Base-by-base conservation (phyloP, 2,888 invertebrate genomes). In the Ichneumoninae sp. region DNA sequence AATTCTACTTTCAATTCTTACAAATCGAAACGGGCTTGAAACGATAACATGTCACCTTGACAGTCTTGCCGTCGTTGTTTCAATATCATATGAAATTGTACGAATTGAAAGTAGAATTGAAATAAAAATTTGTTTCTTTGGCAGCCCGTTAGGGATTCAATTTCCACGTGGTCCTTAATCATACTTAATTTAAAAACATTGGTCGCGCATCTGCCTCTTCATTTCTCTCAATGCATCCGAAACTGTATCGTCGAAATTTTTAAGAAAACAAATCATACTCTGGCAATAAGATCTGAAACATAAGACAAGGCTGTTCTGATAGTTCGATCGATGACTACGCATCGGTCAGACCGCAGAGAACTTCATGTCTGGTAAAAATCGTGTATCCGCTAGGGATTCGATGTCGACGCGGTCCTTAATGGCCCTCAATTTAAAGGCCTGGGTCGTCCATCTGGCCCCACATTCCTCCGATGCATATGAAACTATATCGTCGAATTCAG, bases 351-450 rank as follows among this genome's bases (percentile, higher is more conserved):
- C 13, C 30, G 30, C 7, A 8, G 16, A 16, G 8, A 30, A 70
- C 54, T 33, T 50, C 36, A 33, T 10, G 19, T 36, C 52, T 10
- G 68, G 65, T 77, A 90, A 89, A 91, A 91, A 88, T 89, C 89
- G 81, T 89, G 89, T 90, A 88, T 81, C 88, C 84, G 73, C 85
- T 83, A 87, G 75, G 87, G 87, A 90, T 90, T 88, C 88, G 89
- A 89, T 88, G 86, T 89, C 87, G 88, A 89, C 90, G 90, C 88
- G 88, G 83, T 85, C 86, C 85, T 87, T 92, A 92, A 92, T 92
- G 90, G 89, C 89, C 89, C 89, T 88, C 91, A 92, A 91, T 92
- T 91, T 91, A 90, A 36, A 81, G 52, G 60, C 60, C 19, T 71
- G 33, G n/a, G 33, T 44, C 44, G 13, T 3, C 44, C 13, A 44